phyloP scores from a whole-genome alignment of 2,888 invertebrate species.

The Plagodis pulveraria region DNA sequence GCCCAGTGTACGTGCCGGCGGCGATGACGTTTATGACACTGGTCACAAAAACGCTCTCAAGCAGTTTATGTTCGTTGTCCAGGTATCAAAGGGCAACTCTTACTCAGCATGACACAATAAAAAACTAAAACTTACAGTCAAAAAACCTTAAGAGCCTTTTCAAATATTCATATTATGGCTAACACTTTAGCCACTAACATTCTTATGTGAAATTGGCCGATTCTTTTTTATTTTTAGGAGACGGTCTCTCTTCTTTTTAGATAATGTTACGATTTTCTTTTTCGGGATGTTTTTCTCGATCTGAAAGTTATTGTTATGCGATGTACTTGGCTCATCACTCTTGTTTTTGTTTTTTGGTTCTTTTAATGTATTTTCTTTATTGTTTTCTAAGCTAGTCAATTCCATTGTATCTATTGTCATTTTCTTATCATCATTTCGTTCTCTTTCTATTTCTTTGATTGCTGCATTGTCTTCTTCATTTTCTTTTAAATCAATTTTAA shows the following conservation, averaged over 20 bases:
- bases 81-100: too few species aligned
- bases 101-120: too few species aligned
- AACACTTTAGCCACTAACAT: constrained; percentile 12
- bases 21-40: too few species aligned
- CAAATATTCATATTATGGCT: constrained; percentile 9
- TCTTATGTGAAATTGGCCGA: constrained; percentile 14
- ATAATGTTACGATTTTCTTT: constrained; percentile 8
- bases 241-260: constrained; percentile 8
- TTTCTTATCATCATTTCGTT: constrained; percentile 14
- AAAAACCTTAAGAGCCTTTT: constrained; percentile 9
- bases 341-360: constrained; percentile 3
- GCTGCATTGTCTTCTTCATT: constrained; percentile 10
- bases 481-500: constrained; percentile 4
- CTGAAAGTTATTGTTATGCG: too few species aligned
- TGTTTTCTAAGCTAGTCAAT: constrained; percentile 7
- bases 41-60: too few species aligned
- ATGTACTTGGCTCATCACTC: too few species aligned
- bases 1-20: too few species aligned
- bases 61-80: too few species aligned
- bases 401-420: constrained; percentile 14
- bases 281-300: constrained; percentile 5
- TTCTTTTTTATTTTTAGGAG: constrained; percentile 16
- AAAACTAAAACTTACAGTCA: neutral
- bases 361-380: constrained; percentile 11
- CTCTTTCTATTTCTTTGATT: constrained; percentile 11